A percentile compares a stretch with the other conserved stretches of the same genome.
Evolutionary conservation across 2,797 vertebrate species (phyloP).

Genomic region (Phrynocephalus guinanensis): DNA sequence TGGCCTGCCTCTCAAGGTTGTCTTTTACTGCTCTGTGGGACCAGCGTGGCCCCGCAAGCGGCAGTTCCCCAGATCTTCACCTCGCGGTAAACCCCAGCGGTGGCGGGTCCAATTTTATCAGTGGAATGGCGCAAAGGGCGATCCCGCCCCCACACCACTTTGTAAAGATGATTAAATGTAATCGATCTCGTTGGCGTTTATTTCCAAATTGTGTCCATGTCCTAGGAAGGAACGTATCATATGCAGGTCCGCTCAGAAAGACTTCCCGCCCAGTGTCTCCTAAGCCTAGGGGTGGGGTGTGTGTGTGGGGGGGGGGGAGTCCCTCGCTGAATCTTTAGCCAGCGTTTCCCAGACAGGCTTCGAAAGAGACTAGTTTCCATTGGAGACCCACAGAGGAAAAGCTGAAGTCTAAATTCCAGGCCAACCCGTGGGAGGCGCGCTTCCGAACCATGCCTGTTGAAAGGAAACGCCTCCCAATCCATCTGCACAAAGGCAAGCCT

Average conservation of each 20-base stretch:
- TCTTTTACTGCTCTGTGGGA: no score
- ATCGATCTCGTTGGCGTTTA: not conserved
- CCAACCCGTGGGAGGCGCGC: no score
- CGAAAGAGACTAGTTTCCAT: accelerated
- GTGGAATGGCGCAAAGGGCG: no score
- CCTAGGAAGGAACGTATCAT: not conserved
- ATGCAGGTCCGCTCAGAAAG: not conserved
- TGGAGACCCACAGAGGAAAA: no score
- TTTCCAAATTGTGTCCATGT: not conserved
- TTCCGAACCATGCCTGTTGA: no score
- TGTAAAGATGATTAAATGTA: no score
- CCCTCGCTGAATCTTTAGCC: not conserved
- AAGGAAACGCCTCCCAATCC: no score
- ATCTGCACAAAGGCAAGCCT: no score
- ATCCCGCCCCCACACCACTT: not conserved
- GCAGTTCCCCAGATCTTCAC: not conserved
- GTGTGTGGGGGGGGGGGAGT: no score
- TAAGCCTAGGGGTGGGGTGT: not conserved
- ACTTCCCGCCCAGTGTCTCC: no score
- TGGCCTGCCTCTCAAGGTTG: not conserved
- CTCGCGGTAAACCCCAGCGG: not conserved
- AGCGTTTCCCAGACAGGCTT: not conserved
- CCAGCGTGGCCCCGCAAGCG: not conserved
- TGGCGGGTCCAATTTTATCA: no score
- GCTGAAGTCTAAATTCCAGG: no score